Conservation (phyloP, 2,113 vertebrate genomes). For the Telmatochromis sp. region DNA sequence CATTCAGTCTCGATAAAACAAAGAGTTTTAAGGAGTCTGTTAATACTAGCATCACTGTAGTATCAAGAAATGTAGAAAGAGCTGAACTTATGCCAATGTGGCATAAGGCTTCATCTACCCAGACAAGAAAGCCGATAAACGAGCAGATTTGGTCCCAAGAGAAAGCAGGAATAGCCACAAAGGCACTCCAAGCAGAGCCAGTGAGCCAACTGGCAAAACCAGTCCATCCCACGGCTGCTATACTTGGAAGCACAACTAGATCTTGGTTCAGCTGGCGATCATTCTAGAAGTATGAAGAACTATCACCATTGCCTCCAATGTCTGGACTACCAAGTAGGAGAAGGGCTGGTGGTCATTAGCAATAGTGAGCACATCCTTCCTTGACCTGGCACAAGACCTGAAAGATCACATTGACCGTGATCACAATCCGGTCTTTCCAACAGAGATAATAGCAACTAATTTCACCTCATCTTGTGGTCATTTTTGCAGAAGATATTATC, state of each 20-base stretch:
- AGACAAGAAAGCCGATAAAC: neutral
- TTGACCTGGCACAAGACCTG: neutral
- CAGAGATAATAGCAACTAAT: neutral
- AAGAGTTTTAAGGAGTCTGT: neutral
- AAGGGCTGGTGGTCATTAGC: neutral
- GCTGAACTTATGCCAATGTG: neutral
- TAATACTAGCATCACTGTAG: neutral
- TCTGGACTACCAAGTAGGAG: neutral
- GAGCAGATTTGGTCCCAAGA: neutral
- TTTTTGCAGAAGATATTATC: neutral
- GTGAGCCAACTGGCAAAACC: neutral
- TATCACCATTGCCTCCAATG: neutral
- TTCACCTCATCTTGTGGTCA: neutral
- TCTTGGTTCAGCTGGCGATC: neutral
- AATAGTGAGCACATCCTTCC: neutral
- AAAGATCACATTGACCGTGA: neutral
- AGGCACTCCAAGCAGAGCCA: neutral
- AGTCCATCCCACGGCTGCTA: accelerated
- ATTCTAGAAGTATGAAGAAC: neutral
- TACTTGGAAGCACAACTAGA: neutral
- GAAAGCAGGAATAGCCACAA: neutral
- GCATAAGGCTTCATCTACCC: neutral
- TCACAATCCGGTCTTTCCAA: neutral
- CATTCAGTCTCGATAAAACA: neutral
- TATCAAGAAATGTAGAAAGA: neutral